Base-by-base conservation (phyloP, 2,797 vertebrate species). In the Sebastes flavidus region DNA sequence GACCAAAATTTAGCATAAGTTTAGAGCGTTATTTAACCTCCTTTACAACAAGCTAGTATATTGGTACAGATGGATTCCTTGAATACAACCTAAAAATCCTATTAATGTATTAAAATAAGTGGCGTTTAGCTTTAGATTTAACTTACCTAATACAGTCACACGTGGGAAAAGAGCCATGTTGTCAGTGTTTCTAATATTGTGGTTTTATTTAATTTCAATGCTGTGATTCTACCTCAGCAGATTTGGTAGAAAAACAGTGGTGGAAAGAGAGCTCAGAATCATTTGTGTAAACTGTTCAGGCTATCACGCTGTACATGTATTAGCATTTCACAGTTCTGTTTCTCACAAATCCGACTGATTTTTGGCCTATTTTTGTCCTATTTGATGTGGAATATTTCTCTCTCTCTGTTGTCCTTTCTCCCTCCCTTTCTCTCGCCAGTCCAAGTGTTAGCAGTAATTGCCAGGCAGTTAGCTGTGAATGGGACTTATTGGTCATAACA, bases 401-500 rank as follows among this genome's bases (percentile, higher is more conserved):
- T 46, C 20, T 30, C n/a, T 7, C 8, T 34, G 69, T 46, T 42
- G 54, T 54, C 56, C 32, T 49, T 61, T 25, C 67, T 78, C 67
- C 46, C 38, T 61, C 63, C 62, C 8, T 34, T 69, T 66, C 65
- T 71, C 36, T 65, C 52, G n/a, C 5, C 60, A 65, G 75, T 81
- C 22, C 2, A 38, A 59, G 65, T 32, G 49, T 76, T 52, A 20
- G 80, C 74, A 30, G 81, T 85, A 89, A 89, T 84, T 91, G 80
- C 80, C 76, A 46, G 78, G 62, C 80, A 75, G 77, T 86, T 81
- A 84, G 62, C 62, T 56, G 68, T 84, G 86, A 93, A 82, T 76
- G 71, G 81, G 80, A 56, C 74, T 87, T 81, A 85, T 65, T 78
- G 78, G 82, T 89, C 76, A 79, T 87, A 86, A 85, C 72, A 80